Percentiles rank a stretch among this genome's conserved stretches.
These are phyloP conservation scores for Harpagifer antarcticus DNA, from an alignment of 2,797 vertebrate species.

Conservation along the genomic window DNA sequence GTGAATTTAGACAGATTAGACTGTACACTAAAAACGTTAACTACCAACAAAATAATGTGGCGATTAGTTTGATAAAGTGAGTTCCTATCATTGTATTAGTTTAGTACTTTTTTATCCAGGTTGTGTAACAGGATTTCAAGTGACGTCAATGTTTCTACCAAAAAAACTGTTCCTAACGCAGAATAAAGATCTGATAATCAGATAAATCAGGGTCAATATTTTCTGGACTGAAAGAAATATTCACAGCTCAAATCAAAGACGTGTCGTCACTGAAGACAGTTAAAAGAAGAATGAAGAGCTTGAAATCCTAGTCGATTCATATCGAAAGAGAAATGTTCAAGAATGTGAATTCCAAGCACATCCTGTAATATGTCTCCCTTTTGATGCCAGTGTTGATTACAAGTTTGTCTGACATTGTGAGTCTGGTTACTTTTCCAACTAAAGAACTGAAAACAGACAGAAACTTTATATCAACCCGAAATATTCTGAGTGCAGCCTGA, in stretches of 20 bases:
- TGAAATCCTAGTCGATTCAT: background rate
- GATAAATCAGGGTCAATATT: conserved; percentile 7
- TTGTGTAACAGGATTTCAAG: background rate
- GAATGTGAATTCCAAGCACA: background rate
- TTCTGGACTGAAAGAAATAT: conserved; percentile 19
- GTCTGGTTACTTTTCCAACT: no score
- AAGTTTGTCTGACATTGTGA: no score
- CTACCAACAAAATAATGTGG: background rate
- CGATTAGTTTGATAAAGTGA: background rate
- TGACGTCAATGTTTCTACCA: background rate
- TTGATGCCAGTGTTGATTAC: background rate
- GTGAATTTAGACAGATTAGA: background rate
- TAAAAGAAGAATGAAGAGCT: conserved; percentile 17
- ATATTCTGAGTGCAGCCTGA: no score
- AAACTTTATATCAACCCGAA: no score
- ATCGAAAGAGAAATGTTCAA: background rate
- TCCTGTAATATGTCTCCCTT: background rate
- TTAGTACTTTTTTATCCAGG: conserved; percentile 7
- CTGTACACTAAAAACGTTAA: background rate
- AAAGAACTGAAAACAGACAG: no score
- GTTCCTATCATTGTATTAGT: conserved; percentile 6
- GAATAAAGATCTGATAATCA: conserved; percentile 38
- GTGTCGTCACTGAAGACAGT: background rate
- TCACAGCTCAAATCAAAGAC: conserved; percentile 27
- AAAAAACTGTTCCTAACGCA: background rate